Base-by-base conservation (phyloP, 2,888 invertebrate species). In the Protophormia terraenovae region DNA sequence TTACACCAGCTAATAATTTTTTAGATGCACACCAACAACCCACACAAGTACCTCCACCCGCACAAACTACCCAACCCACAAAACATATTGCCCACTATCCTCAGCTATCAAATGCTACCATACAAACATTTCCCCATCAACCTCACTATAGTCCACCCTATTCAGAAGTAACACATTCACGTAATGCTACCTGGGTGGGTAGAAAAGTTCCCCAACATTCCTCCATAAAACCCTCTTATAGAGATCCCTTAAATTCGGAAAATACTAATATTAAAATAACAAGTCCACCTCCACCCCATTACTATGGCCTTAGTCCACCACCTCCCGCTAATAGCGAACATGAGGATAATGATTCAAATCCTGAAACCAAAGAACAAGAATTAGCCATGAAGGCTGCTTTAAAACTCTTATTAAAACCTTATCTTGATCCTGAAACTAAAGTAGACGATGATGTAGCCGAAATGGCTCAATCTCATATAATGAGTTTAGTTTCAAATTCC, bases 141-240 rank as follows among this genome's bases (percentile, higher is more conserved):
- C 91, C 92, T 0, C 90, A 90, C 27, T 92, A 92, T 22, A 92
- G 91, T 87, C 89, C 89, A 0, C 85, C 91, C 2, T 92, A 92
- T 86, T 87, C 92, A 0, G 92, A 89, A 0, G 91, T 92, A 12
- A 86, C 91, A 0, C 91, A 92, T 82, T 90, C 91, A 0, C 88
- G 85, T 5, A 90, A 91, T 71, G 71, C 87, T 19, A 81, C 90
- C 12, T 89, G 91, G 90, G 62, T 75, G 8, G 84, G 80, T n/a
- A 76, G 78, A 12, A 87, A 84, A 55, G 66, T 85, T 1, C 88
- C 90, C 0, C 38, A 73, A 53, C 78, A 86, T 27, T 22, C 67
- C n/a, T 47, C 62, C 12, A 72, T 78, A n/a, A 86, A 77, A 3
- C 78, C 85, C 1, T 47, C 14, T 7, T 12, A 71, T n/a, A 24